Conservation (phyloP, 1,140 invertebrate genomes). For the Artemia franciscana region DNA sequence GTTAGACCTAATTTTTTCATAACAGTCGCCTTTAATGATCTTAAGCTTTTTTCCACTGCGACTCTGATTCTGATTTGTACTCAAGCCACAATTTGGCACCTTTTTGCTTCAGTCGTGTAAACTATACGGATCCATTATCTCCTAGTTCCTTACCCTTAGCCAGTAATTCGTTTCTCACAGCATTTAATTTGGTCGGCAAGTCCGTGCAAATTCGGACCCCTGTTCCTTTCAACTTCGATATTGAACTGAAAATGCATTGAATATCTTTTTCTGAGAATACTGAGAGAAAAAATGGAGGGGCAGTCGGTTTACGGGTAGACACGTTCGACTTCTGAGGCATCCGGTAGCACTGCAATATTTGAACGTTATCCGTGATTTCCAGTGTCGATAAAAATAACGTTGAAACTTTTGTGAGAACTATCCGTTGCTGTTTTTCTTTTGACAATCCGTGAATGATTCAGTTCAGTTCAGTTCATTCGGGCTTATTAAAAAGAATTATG, state of each 20-base stretch:
- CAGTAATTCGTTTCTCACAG: not conserved
- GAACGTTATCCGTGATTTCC: not conserved
- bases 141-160: not conserved
- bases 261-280: too few species aligned
- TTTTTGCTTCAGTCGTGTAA: slow-evolving; percentile 5
- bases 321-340: not conserved
- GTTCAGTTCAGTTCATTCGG: too few species aligned
- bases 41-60: slow-evolving; percentile 4
- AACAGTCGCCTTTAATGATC: not conserved
- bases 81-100: slow-evolving; percentile 9
- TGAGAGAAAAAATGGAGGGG: too few species aligned
- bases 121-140: not conserved
- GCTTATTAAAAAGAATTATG: too few species aligned
- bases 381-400: not conserved
- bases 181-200: not conserved
- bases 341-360: not conserved
- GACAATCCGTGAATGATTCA: too few species aligned
- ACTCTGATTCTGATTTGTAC: slow-evolving; percentile 11
- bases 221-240: too few species aligned
- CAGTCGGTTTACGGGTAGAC: not conserved
- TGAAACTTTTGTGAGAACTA: too few species aligned
- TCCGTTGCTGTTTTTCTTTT: too few species aligned
- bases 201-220: not conserved
- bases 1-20: not conserved
- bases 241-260: too few species aligned